Evolutionary conservation across 2,113 vertebrate species (phyloP).

Genomic region (Lipophrys pholis): DNA sequence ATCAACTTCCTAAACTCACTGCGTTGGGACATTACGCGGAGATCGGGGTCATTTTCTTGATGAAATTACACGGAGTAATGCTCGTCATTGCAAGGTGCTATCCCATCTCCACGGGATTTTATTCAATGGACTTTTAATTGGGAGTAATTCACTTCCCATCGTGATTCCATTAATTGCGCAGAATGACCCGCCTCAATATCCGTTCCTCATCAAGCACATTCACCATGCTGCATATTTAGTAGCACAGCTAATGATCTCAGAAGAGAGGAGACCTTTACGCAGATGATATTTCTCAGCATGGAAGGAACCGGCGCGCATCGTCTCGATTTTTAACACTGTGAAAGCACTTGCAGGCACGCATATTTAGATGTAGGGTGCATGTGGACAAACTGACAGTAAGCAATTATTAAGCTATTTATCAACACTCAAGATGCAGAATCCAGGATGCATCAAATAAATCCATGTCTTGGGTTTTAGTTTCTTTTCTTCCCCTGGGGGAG

Average conservation of each 20-base stretch:
- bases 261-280: constrained; percentile 62
- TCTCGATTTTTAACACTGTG: not conserved
- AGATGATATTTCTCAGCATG: constrained; percentile 67
- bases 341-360: constrained; percentile 8
- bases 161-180: constrained; percentile 76
- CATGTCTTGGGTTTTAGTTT: no score
- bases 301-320: constrained; percentile 35
- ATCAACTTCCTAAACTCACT: constrained; percentile 32
- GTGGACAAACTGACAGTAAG: no score
- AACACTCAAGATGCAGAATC: no score
- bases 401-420: no score
- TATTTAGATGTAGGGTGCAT: not conserved
- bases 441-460: no score
- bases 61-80: constrained; percentile 60
- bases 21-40: constrained; percentile 17
- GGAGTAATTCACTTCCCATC: constrained; percentile 78
- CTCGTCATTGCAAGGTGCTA: constrained; percentile 32
- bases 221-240: constrained; percentile 67
- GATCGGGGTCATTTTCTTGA: constrained; percentile 59
- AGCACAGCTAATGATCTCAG: constrained; percentile 67
- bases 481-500: not conserved
- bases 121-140: constrained; percentile 81
- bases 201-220: constrained; percentile 60
- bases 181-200: constrained; percentile 65
- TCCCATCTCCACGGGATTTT: constrained; percentile 54